Evolutionary conservation across 2,888 invertebrate genomes (phyloP).

Genomic region (Steromphala cineraria): DNA sequence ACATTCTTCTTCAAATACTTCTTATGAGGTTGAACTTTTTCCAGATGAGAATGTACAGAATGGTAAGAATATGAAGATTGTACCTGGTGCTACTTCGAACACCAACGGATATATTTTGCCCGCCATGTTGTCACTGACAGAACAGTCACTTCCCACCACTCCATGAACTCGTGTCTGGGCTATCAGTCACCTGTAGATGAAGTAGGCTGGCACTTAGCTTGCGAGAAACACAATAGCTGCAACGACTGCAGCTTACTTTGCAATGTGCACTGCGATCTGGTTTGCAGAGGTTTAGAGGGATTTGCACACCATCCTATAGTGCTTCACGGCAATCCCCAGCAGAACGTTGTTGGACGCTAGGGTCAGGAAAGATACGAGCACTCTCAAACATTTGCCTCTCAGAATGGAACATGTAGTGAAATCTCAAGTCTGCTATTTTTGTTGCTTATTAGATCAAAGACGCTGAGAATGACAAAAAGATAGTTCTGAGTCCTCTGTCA

Average conservation of each 20-base stretch:
- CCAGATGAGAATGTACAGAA: constrained; percentile 4
- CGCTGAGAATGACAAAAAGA: constrained; percentile 54
- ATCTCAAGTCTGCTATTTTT: constrained; percentile 57
- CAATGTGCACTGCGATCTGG: constrained; percentile 49
- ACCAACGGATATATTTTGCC: constrained; percentile 27
- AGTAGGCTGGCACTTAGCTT: constrained; percentile 30
- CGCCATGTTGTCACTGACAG: constrained; percentile 28
- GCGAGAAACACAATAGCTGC: constrained; percentile 15
- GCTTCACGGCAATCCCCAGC: constrained; percentile 53
- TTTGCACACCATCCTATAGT: constrained; percentile 56
- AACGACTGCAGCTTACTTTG: constrained; percentile 34
- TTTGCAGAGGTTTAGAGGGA: constrained; percentile 49
- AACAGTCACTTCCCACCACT: constrained; percentile 36
- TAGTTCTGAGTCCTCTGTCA: constrained; percentile 49
- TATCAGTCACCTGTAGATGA: constrained; percentile 33
- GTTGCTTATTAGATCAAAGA: constrained; percentile 57
- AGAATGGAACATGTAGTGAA: constrained; percentile 50
- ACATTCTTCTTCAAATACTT: constrained; percentile 8
- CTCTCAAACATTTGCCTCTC: constrained; percentile 50
- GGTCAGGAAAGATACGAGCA: constrained; percentile 45
- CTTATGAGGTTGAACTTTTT: neutral
- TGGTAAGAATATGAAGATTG: constrained; percentile 12
- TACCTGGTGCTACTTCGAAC: constrained; percentile 27
- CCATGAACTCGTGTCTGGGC: constrained; percentile 19
- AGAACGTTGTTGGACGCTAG: constrained; percentile 50